Evolutionary conservation across 2,113 vertebrate genomes (phyloP).

Genomic region (Alligator mississippiensis): DNA sequence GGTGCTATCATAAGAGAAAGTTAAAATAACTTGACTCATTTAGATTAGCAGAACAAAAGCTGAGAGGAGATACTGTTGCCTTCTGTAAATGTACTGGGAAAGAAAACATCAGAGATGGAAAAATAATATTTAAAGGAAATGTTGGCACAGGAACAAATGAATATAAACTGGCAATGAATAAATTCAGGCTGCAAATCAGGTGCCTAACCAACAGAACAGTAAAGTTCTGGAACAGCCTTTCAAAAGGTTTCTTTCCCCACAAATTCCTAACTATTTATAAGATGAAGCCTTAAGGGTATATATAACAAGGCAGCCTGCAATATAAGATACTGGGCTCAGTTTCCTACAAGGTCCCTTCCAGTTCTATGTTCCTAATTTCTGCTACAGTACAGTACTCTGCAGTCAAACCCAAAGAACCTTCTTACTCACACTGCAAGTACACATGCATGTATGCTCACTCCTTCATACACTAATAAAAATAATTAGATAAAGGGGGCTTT

Average conservation of each 20-base stretch:
- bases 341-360: neutral
- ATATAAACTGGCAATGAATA: too few relatives aligned
- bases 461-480: constrained; percentile 48
- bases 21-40: too few relatives aligned
- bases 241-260: neutral
- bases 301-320: neutral
- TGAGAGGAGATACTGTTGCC: too few relatives aligned
- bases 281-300: neutral
- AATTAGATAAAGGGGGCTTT: constrained; percentile 2
- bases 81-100: too few relatives aligned
- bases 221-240: neutral
- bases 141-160: too few relatives aligned
- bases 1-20: too few relatives aligned
- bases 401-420: constrained; percentile 6
- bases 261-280: neutral
- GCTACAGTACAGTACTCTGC: neutral
- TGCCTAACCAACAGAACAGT: neutral
- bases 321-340: neutral
- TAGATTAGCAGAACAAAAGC: too few relatives aligned
- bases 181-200: neutral
- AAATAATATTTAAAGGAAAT: too few relatives aligned
- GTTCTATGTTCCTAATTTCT: neutral
- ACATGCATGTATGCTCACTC: neutral
- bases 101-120: too few relatives aligned
- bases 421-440: constrained; percentile 5